phyloP scores from a whole-genome alignment of 1,140 invertebrate genomes.

The Eumaeus atala region DNA sequence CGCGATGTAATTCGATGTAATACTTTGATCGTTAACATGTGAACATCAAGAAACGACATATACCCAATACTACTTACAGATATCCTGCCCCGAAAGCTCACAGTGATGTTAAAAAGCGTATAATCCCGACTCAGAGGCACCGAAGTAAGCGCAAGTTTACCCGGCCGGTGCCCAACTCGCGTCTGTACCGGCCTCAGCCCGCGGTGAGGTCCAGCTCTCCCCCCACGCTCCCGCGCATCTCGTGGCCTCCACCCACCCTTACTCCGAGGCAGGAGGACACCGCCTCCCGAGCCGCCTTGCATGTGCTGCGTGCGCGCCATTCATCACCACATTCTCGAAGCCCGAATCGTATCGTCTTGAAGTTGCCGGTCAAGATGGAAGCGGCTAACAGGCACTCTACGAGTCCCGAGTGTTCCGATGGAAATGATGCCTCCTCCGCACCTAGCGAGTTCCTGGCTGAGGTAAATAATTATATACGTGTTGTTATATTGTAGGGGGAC shows the following conservation, averaged over 20 bases:
- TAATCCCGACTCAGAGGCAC: slow-evolving; percentile 12
- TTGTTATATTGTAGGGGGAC: too few species aligned
- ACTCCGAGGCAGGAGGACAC: slow-evolving; percentile 31
- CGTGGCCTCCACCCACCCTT: slow-evolving; percentile 16
- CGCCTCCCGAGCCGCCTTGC: slow-evolving; percentile 34
- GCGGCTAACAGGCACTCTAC: slow-evolving; percentile 45
- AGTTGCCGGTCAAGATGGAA: slow-evolving; percentile 28
- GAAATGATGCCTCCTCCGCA: slow-evolving; percentile 79
- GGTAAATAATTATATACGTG: slow-evolving; percentile 61
- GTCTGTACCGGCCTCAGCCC: slow-evolving; percentile 38
- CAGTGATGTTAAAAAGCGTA: slow-evolving; percentile 9
- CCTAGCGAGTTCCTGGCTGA: slow-evolving; percentile 83
- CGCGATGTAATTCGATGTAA: too few species aligned
- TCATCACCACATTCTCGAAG: slow-evolving; percentile 58
- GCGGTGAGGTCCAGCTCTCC: slow-evolving; percentile 15
- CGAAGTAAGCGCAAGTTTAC: slow-evolving; percentile 24
- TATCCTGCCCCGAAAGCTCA: slow-evolving; percentile 25
- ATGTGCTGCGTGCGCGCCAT: slow-evolving; percentile 47
- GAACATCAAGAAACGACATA: too few species aligned
- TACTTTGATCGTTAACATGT: background rate
- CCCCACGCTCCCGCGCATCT: slow-evolving; percentile 16
- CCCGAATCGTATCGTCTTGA: slow-evolving; percentile 68
- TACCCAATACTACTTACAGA: too few species aligned
- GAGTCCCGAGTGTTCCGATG: slow-evolving; percentile 80
- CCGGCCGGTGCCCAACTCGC: slow-evolving; percentile 36